These are phyloP conservation scores for Lacanobia wlatinum DNA, from an alignment of 2,888 invertebrate species.

Conservation along the genomic window DNA sequence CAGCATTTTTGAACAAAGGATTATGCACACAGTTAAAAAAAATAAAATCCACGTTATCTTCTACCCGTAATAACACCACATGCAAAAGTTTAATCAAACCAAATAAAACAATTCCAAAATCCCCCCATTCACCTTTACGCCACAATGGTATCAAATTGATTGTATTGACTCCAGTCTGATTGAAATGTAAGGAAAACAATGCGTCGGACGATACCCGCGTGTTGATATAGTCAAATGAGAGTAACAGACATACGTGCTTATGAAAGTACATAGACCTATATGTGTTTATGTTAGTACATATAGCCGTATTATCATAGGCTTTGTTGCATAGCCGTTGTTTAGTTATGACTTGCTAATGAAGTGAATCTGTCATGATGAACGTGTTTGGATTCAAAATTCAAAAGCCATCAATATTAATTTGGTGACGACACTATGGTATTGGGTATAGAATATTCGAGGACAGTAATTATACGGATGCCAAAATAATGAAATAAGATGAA, in stretches of 20 bases:
- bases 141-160: conserved; percentile 49
- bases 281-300: conserved; percentile 4
- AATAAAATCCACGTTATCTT: background rate
- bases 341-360: conserved; percentile 56
- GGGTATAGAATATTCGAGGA: conserved; percentile 1
- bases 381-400: conserved; percentile 52
- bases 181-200: conserved; percentile 60
- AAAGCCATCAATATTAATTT: conserved; percentile 44
- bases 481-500: background rate
- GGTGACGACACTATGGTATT: conserved; percentile 29
- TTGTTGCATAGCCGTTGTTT: conserved; percentile 37
- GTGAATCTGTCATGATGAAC: conserved; percentile 40
- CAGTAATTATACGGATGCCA: background rate
- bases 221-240: conserved; percentile 54
- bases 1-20: background rate
- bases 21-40: background rate
- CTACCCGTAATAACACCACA: background rate
- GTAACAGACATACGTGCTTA: conserved; percentile 18
- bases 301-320: conserved; percentile 16
- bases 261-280: background rate
- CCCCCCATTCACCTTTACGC: conserved; percentile 28
- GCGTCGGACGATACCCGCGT: conserved; percentile 37
- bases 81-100: conserved; percentile 22
- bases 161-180: conserved; percentile 59
- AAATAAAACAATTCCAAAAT: conserved; percentile 43